Evolutionary conservation across 2,113 vertebrate species (phyloP), one percentile per base, ranked within the genome.

Genomic region (Burhinus oedicnemus): DNA sequence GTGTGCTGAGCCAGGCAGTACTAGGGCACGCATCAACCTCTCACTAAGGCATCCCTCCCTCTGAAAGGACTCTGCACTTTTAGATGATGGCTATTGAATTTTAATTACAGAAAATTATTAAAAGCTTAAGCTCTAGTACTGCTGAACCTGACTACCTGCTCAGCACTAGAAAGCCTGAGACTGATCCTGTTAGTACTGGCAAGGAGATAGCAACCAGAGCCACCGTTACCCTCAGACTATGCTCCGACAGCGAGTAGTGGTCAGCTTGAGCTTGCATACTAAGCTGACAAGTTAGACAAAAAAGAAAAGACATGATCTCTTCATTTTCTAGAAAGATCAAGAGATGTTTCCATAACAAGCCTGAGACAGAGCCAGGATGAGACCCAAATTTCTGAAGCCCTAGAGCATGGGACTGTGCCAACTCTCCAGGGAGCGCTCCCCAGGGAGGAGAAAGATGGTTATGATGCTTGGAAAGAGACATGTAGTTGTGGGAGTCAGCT

Each of bases 211-310:
- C 36, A 82, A 44, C 6, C 10, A 57, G 62, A n/a, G 38, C 7
- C 60, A 49, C 15, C 13, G 7, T 17, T 45, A 42, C 19, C 9
- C 29, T 60, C 9, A 21, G 25, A 38, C 61, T 54, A 2, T 7
- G 13, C 29, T 82, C 60, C 0, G 0, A 32, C 32, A 62, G 40
- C 2, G 0, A 70, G 32, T 0, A 34, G 55, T 4, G 14, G 26
- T 29, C 60, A 93, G 45, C 21, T 32, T 32, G 23, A 83, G 30
- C 27, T 80, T 82, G 16, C 19, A 7, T 18, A n/a, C 34, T 45
- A 62, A 86, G 17, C 26, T n/a, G 23, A 40, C 17, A 61, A 18
- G 27, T 58, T 11, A 6, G 12, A 1, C 19, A 26, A 17, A 4
- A 9, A 6, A 64, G 4, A 21, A 5, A 38, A 49, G 3, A 34